Conservation (phyloP, 2,888 invertebrate species). For the Stenichneumon culpator region DNA sequence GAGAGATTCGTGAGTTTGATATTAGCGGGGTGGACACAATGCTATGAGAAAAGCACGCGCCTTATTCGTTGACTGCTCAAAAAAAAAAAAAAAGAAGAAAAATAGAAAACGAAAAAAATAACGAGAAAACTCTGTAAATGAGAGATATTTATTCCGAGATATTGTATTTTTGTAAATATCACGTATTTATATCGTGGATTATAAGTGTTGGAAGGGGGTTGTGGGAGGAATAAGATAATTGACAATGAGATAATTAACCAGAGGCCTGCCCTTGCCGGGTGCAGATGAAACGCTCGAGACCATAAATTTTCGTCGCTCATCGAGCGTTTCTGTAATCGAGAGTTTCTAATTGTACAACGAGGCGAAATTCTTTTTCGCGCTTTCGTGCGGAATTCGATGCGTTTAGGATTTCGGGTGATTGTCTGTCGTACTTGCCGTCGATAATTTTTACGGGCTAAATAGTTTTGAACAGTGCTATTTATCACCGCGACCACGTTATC, state of each 20-base stretch:
- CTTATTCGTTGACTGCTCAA: slow-evolving; percentile 77
- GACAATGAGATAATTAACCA: slow-evolving; percentile 29
- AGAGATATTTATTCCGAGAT: slow-evolving; percentile 78
- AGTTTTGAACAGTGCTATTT: slow-evolving; percentile 3
- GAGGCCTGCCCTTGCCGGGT: slow-evolving; percentile 71
- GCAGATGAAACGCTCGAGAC: slow-evolving; percentile 65
- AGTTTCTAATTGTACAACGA: slow-evolving; percentile 34
- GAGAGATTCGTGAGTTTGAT: slow-evolving; percentile 51
- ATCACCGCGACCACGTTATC: background rate
- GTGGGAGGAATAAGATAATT: slow-evolving; percentile 17
- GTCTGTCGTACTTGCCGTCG: slow-evolving; percentile 4
- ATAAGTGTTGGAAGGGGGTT: slow-evolving; percentile 16
- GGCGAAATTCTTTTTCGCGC: slow-evolving; percentile 1
- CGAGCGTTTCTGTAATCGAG: slow-evolving; percentile 27
- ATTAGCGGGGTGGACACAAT: slow-evolving; percentile 38
- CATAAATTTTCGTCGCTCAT: slow-evolving; percentile 25
- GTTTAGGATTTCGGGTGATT: slow-evolving; percentile 24
- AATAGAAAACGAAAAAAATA: slow-evolving; percentile 1
- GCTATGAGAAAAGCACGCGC: slow-evolving; percentile 69
- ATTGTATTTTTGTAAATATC: slow-evolving; percentile 81
- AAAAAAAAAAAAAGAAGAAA: slow-evolving; percentile 6
- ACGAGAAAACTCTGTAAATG: slow-evolving; percentile 63
- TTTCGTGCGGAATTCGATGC: slow-evolving; percentile 4
- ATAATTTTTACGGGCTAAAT: slow-evolving; percentile 43
- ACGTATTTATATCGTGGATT: slow-evolving; percentile 61